Percentiles rank a stretch among this genome's conserved stretches.
Conservation (phyloP, 2,113 vertebrate genomes). For the Phasianus colchicus region DNA sequence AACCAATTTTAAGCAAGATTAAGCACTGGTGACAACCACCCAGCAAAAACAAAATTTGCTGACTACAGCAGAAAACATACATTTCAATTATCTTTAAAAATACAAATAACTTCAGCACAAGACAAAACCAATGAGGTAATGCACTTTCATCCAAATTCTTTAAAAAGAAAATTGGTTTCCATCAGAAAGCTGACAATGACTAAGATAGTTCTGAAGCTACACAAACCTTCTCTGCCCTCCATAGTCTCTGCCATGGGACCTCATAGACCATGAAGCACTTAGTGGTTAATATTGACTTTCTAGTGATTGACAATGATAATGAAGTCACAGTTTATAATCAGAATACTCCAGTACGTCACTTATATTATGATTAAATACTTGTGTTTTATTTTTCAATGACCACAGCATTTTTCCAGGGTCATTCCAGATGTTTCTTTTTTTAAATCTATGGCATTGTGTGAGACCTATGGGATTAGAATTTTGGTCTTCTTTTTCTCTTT, state of each 20-base stretch:
- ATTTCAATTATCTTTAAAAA: neutral
- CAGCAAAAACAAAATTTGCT: neutral
- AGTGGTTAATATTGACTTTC: neutral
- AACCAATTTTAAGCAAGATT: neutral
- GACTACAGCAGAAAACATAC: neutral
- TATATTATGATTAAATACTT: neutral
- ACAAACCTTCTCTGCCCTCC: neutral
- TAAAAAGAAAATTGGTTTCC: neutral
- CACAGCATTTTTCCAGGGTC: neutral
- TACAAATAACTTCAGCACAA: neutral
- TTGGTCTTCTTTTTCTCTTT: neutral
- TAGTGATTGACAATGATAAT: neutral
- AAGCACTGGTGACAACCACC: neutral
- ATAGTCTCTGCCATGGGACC: neutral
- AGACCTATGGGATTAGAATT: neutral
- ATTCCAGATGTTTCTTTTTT: neutral
- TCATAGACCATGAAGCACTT: neutral
- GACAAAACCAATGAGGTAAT: neutral
- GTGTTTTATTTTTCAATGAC: neutral
- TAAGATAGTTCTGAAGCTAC: neutral
- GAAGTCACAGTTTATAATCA: neutral
- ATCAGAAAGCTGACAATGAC: neutral
- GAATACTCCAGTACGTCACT: neutral
- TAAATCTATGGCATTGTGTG: neutral
- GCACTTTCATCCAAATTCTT: neutral